phyloP scores from a whole-genome alignment of 2,113 vertebrate genomes.

The Rhegmatorhina hoffmannsi region DNA sequence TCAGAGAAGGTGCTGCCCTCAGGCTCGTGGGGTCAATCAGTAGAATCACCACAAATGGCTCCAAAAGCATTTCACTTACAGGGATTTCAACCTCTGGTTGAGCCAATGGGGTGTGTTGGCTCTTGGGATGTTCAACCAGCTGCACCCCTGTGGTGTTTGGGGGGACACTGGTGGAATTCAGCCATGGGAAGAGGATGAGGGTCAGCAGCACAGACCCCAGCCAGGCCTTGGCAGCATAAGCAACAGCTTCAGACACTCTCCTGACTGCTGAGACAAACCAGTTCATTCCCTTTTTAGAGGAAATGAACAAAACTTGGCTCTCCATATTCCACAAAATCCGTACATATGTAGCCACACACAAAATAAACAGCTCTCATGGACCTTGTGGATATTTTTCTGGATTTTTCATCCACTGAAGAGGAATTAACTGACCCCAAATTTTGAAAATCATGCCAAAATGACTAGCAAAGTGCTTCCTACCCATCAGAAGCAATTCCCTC shows the following conservation, averaged over 20 bases:
- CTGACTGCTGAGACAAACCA: accelerated
- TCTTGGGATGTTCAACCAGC: accelerated
- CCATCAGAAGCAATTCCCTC: neutral
- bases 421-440: neutral
- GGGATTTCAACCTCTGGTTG: neutral
- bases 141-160: accelerated
- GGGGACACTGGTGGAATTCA: neutral
- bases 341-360: accelerated
- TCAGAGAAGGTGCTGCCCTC: neutral
- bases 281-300: neutral
- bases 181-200: neutral
- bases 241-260: neutral
- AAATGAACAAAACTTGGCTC: neutral
- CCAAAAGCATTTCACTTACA: accelerated
- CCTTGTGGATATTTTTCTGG: neutral
- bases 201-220: neutral
- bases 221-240: neutral
- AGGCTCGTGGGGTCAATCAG: accelerated
- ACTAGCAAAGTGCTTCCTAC: neutral
- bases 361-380: neutral
- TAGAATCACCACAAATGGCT: neutral
- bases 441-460: neutral
- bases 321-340: neutral
- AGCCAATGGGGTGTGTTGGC: neutral
- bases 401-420: neutral